Conservation (phyloP, 2,888 invertebrate genomes). For the Hemaris fuciformis region DNA sequence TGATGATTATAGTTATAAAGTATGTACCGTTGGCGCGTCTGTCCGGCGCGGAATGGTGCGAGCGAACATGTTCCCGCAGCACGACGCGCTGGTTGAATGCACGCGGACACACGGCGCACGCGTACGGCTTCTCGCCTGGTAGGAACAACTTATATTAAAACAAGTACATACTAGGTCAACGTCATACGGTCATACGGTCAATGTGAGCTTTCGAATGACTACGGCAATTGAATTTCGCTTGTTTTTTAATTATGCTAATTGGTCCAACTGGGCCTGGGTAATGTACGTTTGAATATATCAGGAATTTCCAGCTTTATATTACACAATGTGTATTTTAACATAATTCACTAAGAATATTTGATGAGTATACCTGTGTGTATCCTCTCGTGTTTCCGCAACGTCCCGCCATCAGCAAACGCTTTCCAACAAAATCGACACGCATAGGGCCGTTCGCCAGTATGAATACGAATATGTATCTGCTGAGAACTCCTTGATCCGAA, state of each 20-base stretch:
- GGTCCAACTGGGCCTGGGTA: too few species aligned
- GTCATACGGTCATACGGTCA: too few species aligned
- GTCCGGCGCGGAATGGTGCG: constrained; percentile 92
- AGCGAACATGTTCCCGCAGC: constrained; percentile 90
- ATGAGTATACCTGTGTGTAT: constrained; percentile 89
- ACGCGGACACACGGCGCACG: constrained; percentile 92
- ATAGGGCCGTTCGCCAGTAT: constrained; percentile 92
- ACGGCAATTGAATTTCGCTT: too few species aligned
- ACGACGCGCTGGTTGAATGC: constrained; percentile 94
- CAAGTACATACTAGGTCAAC: too few species aligned
- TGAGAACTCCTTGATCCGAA: constrained; percentile 93
- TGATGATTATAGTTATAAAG: not conserved
- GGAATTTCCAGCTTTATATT: too few species aligned
- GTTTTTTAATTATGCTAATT: too few species aligned
- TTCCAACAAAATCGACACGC: constrained; percentile 94
- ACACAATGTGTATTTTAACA: too few species aligned
- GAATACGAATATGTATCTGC: constrained; percentile 92
- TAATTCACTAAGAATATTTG: too few species aligned
- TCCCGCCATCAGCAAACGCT: constrained; percentile 93
- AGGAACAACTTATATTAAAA: too few species aligned
- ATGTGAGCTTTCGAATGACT: too few species aligned
- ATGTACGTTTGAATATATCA: not conserved
- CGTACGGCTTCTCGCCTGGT: constrained; percentile 90
- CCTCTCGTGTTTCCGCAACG: constrained; percentile 90
- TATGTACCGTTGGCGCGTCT: constrained; percentile 78